These are phyloP conservation scores for Dasyprocta punctata DNA, from an alignment of 2,113 vertebrate species.

Conservation along the genomic window DNA sequence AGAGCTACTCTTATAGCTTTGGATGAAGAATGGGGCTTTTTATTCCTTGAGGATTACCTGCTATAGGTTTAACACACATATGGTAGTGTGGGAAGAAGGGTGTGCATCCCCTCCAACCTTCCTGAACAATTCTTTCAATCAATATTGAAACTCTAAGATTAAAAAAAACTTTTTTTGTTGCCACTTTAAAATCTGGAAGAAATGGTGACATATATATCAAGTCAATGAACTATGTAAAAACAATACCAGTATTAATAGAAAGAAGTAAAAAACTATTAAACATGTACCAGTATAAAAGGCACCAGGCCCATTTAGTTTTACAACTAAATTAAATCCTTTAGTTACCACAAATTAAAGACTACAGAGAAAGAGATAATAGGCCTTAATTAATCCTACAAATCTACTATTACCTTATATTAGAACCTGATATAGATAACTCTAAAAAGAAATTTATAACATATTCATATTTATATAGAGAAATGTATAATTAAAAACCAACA, in stretches of 20 bases:
- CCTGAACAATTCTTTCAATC: background rate
- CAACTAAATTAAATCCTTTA: background rate
- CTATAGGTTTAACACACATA: background rate
- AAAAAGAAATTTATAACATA: background rate
- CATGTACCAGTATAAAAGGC: background rate
- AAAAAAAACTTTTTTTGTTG: background rate
- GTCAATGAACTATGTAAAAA: background rate
- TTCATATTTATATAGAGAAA: background rate
- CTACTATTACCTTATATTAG: background rate
- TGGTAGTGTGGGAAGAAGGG: background rate
- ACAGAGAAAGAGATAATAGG: background rate
- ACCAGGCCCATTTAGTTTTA: conserved; percentile 18
- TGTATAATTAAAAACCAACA: background rate
- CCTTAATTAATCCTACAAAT: background rate
- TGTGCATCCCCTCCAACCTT: background rate
- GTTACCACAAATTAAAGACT: conserved; percentile 30
- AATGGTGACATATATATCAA: background rate
- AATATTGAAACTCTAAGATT: background rate
- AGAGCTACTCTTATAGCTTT: background rate
- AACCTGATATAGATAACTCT: background rate
- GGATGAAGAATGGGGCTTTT: background rate
- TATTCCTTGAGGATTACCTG: background rate
- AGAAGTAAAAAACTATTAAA: conserved; percentile 18
- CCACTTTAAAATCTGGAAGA: conserved; percentile 11
- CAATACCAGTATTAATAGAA: background rate